Conservation (phyloP, 2,888 invertebrate genomes). For the Deilephila elpenor region DNA sequence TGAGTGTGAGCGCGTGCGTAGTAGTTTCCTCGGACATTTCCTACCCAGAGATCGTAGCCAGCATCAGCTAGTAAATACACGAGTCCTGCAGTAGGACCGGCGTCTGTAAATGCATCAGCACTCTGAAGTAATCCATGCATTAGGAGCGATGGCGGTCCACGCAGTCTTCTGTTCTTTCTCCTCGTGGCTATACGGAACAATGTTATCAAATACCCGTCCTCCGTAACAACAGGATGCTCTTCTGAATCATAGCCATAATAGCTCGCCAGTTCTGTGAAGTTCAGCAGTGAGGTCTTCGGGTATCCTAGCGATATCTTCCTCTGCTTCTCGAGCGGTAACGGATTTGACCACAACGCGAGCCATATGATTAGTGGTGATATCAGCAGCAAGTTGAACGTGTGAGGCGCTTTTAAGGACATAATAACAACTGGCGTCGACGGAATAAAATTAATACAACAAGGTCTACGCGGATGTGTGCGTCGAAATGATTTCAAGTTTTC, state of each 20-base stretch:
- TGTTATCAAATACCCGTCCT: constrained; percentile 67
- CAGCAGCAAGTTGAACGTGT: constrained; percentile 36
- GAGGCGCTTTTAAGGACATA: constrained; percentile 38
- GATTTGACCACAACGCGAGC: constrained; percentile 3
- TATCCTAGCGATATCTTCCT: constrained; percentile 42
- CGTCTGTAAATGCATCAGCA: constrained; percentile 65
- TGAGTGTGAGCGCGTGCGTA: constrained; percentile 80
- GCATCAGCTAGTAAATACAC: constrained; percentile 53
- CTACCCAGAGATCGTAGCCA: constrained; percentile 48
- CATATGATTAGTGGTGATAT: constrained; percentile 28
- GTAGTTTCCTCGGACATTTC: constrained; percentile 44
- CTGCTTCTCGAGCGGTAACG: constrained; percentile 37
- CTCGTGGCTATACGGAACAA: constrained; percentile 56
- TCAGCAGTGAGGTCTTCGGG: constrained; percentile 40
- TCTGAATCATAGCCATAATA: constrained; percentile 60
- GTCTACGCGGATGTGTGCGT: too few species aligned
- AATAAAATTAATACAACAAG: too few species aligned
- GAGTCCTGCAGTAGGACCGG: constrained; percentile 59
- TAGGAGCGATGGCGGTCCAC: constrained; percentile 59
- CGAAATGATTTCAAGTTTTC: too few species aligned
- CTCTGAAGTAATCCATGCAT: constrained; percentile 71
- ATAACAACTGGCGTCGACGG: constrained; percentile 11
- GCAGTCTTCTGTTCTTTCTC: constrained; percentile 43
- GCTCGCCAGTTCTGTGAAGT: constrained; percentile 38
- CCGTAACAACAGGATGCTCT: constrained; percentile 61